Conservation (phyloP, 2,797 vertebrate species). For the Perdix hodgsoniae region DNA sequence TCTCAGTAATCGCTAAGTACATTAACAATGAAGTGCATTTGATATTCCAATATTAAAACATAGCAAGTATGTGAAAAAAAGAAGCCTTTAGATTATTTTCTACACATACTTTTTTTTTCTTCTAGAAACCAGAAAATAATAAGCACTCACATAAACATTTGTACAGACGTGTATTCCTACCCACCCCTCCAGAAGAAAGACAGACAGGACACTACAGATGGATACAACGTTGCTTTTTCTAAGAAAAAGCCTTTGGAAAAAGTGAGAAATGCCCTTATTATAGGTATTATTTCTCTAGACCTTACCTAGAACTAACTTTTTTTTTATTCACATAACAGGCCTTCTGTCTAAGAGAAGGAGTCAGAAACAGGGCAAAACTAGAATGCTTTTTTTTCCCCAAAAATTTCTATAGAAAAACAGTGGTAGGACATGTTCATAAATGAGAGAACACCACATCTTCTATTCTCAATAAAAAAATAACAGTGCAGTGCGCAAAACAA, state of each 20-base stretch:
- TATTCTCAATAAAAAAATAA: background rate
- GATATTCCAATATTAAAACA: conserved; percentile 35
- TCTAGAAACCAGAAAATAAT: background rate
- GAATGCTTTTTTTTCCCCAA: background rate
- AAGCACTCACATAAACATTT: background rate
- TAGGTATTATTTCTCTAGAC: background rate
- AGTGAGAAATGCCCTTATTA: background rate
- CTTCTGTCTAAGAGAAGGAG: background rate
- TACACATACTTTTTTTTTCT: background rate
- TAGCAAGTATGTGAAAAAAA: background rate
- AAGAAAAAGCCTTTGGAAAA: background rate
- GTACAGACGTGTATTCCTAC: background rate
- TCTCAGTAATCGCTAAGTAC: conserved; percentile 2
- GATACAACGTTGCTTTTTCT: background rate
- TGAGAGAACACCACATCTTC: background rate
- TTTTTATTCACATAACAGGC: background rate
- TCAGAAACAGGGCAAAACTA: too few relatives aligned
- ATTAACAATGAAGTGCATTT: background rate
- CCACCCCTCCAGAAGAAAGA: background rate
- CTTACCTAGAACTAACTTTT: background rate
- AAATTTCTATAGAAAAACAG: background rate
- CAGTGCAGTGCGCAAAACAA: background rate
- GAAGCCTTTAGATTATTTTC: background rate
- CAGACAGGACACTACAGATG: background rate
- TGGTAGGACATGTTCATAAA: background rate